Percentiles rank a stretch among this genome's conserved stretches.
These are phyloP conservation scores for Squalus acanthias DNA, from an alignment of 2,797 vertebrate genomes.

Conservation along the genomic window DNA sequence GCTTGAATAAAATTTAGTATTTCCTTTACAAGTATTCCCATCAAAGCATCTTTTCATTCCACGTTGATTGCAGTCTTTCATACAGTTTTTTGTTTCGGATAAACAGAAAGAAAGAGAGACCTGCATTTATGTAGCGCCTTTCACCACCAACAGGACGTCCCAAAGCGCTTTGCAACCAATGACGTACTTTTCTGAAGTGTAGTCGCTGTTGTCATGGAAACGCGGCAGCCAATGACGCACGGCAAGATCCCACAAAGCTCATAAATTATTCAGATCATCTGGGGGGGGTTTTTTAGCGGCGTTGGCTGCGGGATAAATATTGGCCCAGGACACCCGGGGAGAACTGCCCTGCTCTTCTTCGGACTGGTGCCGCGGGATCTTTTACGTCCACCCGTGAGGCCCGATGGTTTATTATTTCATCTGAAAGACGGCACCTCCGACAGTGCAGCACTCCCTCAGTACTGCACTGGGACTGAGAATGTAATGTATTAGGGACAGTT, in stretches of 20 bases:
- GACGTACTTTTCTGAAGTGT: neutral
- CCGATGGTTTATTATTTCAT: neutral
- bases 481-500: neutral
- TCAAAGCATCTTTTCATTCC: neutral
- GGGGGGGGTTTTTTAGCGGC: too few species aligned
- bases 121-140: neutral
- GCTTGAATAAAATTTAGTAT: neutral
- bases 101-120: neutral
- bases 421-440: neutral
- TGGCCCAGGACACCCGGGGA: neutral
- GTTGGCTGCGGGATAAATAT: neutral
- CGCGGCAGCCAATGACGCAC: neutral
- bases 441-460: neutral
- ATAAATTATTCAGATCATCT: neutral
- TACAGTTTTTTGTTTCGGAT: neutral
- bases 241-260: neutral
- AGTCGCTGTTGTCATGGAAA: neutral
- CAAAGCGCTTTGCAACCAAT: neutral
- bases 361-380: too few species aligned
- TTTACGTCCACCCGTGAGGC: too few species aligned
- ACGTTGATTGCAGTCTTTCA: neutral
- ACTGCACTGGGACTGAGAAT: neutral
- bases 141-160: neutral
- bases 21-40: neutral
- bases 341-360: too few species aligned